Evolutionary conservation across 1,140 invertebrate species (phyloP).

Genomic region (Macrostomum lignano): DNA sequence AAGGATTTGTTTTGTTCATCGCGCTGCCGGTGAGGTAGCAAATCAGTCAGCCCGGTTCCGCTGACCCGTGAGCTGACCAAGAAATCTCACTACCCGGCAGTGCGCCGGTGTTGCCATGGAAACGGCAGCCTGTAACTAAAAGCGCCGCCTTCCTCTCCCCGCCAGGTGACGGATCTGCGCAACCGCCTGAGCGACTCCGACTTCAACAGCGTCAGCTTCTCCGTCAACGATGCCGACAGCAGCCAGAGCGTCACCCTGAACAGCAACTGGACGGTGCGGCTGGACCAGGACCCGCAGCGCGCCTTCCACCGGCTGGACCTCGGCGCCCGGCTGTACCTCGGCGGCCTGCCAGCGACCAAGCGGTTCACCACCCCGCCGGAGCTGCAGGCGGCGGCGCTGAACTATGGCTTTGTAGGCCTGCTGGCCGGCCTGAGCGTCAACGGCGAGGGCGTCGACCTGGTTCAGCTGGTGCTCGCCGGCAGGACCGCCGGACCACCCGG

Average conservation of each 20-base stretch:
- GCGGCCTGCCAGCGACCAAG: conserved; percentile 31
- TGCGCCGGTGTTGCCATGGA: too few relatives aligned
- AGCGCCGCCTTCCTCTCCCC: too few relatives aligned
- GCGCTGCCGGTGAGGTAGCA: too few relatives aligned
- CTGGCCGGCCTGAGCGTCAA: conserved; percentile 68
- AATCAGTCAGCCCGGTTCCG: too few relatives aligned
- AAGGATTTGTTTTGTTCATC: too few relatives aligned
- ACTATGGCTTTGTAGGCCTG: conserved; percentile 74
- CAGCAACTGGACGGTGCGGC: conserved; percentile 59
- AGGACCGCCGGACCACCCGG: conserved; percentile 39
- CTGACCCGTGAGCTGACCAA: too few relatives aligned
- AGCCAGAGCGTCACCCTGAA: too few relatives aligned
- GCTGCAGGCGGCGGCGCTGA: conserved; percentile 59
- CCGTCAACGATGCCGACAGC: conserved; percentile 3
- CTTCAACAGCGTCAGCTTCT: conserved; percentile 3
- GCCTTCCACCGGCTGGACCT: conserved; percentile 37
- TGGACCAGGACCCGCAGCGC: conserved; percentile 51
- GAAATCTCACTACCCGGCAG: too few relatives aligned
- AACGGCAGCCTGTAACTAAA: not conserved
- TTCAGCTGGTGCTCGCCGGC: conserved; percentile 53
- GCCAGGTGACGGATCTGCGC: too few relatives aligned
- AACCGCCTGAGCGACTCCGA: too few relatives aligned
- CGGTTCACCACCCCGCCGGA: conserved; percentile 43
- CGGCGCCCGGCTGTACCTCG: conserved; percentile 13
- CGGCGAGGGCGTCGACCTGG: conserved; percentile 63